These are phyloP conservation scores for Solea senegalensis DNA, from an alignment of 2,113 vertebrate genomes.

Conservation along the genomic window DNA sequence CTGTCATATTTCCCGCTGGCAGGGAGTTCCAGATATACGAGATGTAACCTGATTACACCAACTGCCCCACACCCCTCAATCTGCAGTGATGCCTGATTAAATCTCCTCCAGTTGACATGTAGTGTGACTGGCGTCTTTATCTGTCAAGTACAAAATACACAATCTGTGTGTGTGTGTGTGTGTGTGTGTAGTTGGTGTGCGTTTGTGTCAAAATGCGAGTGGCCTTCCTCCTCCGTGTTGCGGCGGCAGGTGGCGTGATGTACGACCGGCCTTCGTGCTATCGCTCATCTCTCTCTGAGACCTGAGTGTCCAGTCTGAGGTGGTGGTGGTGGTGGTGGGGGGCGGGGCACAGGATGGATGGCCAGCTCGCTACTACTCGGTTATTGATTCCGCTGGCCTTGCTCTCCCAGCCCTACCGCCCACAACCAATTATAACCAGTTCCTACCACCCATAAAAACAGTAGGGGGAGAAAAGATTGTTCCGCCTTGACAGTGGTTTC, in stretches of 20 bases:
- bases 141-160: conserved; percentile 46
- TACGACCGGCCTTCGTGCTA: conserved; percentile 56
- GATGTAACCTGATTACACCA: conserved; percentile 11
- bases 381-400: conserved; percentile 72
- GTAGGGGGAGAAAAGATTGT: neutral
- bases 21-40: too few relatives aligned
- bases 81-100: conserved; percentile 28
- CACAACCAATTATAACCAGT: conserved; percentile 68
- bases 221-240: conserved; percentile 21
- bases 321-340: conserved; percentile 23
- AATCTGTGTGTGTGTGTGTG: conserved; percentile 13
- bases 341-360: conserved; percentile 66
- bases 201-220: conserved; percentile 19
- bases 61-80: neutral
- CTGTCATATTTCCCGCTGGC: too few relatives aligned
- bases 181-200: neutral
- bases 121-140: conserved; percentile 62
- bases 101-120: conserved; percentile 49
- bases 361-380: conserved; percentile 47
- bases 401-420: conserved; percentile 42
- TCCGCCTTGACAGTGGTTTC: conserved; percentile 18
- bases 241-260: conserved; percentile 49
- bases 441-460: conserved; percentile 33
- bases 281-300: conserved; percentile 59
- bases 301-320: conserved; percentile 40